Percentiles rank a stretch among this genome's conserved stretches.
Conservation (phyloP, 2,113 vertebrate genomes). For the Eclectus roratus region DNA sequence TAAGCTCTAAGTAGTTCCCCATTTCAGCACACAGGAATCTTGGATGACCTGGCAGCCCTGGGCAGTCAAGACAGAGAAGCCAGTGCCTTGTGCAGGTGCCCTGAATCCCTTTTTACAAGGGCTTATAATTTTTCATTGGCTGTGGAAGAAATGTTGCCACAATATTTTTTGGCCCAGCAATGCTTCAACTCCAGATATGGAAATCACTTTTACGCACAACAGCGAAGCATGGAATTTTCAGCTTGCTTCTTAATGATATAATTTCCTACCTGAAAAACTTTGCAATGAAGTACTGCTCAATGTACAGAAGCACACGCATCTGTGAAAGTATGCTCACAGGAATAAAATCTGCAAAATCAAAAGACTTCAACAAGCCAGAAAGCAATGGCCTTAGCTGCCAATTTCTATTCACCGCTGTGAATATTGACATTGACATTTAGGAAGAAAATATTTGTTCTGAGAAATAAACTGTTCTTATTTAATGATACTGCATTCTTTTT, state of each 20-base stretch:
- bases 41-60: neutral
- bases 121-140: neutral
- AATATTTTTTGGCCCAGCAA: neutral
- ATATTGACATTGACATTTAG: neutral
- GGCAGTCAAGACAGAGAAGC: neutral
- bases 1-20: neutral
- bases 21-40: neutral
- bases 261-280: neutral
- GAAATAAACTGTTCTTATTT: neutral
- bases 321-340: neutral
- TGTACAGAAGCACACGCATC: neutral
- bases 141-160: neutral
- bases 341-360: constrained; percentile 4
- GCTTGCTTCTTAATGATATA: neutral
- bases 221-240: neutral
- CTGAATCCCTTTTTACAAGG: neutral
- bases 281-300: neutral
- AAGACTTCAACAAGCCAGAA: neutral
- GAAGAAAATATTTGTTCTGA: neutral
- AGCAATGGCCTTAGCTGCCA: neutral
- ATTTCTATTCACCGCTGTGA: neutral
- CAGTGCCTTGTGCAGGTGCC: neutral
- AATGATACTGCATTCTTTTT: neutral
- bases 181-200: neutral
- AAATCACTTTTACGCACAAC: neutral